Percentiles rank a stretch among this genome's conserved stretches.
Evolutionary conservation across 2,797 vertebrate genomes (phyloP).

Genomic region (Protosalanx chinensis): DNA sequence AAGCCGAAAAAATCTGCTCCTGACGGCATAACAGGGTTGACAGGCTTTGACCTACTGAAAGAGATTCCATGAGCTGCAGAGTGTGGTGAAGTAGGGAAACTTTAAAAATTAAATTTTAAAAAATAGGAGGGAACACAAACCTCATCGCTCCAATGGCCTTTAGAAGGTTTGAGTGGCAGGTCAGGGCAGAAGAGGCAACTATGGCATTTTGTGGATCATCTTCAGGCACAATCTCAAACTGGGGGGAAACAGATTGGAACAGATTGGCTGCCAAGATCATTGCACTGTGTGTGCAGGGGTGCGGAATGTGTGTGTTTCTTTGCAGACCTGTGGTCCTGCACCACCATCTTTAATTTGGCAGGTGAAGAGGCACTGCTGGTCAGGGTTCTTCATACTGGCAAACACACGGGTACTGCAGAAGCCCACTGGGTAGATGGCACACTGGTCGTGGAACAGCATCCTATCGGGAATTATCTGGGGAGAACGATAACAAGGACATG

Average conservation of each 20-base stretch:
- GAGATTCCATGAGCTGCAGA: no score
- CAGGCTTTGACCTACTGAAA: constrained; percentile 67
- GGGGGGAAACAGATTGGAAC: neutral
- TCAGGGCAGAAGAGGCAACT: constrained; percentile 75
- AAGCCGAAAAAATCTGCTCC: constrained; percentile 91
- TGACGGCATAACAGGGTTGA: constrained; percentile 68
- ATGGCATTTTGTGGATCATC: constrained; percentile 88
- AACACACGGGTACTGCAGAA: constrained; percentile 88
- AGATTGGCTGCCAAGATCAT: neutral
- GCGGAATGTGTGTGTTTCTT: neutral
- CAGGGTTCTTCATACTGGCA: constrained; percentile 79
- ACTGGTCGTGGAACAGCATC: constrained; percentile 81
- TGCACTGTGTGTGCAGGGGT: neutral
- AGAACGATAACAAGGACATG: no score
- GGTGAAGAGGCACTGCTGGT: constrained; percentile 86
- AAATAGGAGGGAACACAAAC: constrained; percentile 59
- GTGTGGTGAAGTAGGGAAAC: no score
- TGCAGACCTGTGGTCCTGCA: constrained; percentile 78
- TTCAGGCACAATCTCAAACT: constrained; percentile 91
- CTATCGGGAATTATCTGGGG: constrained; percentile 81
- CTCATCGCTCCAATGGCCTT: constrained; percentile 72
- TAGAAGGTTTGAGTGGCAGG: constrained; percentile 82
- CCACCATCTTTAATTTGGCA: constrained; percentile 89
- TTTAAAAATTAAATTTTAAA: no score
- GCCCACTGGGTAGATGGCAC: constrained; percentile 85